These are phyloP conservation scores for Linyphia triangularis DNA, from an alignment of 2,888 invertebrate species.

Conservation along the genomic window DNA sequence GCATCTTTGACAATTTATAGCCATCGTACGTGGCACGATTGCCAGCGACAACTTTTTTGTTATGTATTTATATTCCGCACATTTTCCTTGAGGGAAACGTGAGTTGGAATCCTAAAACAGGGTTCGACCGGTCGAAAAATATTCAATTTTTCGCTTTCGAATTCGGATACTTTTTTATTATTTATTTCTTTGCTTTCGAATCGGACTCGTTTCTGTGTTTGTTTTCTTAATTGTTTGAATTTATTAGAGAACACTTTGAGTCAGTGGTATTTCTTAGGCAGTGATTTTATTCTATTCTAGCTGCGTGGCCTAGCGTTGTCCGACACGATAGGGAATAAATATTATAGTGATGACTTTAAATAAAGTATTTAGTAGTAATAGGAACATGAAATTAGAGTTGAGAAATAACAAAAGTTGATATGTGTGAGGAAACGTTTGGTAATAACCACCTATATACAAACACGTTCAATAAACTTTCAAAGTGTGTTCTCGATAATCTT, in stretches of 20 bases:
- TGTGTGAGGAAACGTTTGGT: too few species aligned
- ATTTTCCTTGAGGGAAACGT: slow-evolving; percentile 62
- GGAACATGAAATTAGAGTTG: too few species aligned
- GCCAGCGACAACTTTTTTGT: slow-evolving; percentile 51
- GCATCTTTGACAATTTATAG: slow-evolving; percentile 68
- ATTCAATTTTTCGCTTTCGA: slow-evolving; percentile 72
- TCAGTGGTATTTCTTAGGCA: not conserved
- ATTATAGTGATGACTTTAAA: too few species aligned
- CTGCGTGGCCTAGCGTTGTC: too few species aligned
- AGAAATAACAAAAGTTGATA: too few species aligned
- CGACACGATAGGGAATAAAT: too few species aligned
- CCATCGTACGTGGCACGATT: slow-evolving; percentile 65
- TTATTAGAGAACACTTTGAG: slow-evolving; percentile 31
- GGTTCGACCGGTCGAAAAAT: slow-evolving; percentile 67
- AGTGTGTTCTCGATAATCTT: too few species aligned
- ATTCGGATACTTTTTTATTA: slow-evolving; percentile 60
- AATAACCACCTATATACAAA: too few species aligned
- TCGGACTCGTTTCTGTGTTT: slow-evolving; percentile 39
- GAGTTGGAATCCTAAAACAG: slow-evolving; percentile 64
- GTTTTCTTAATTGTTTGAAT: slow-evolving; percentile 54
- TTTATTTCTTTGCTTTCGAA: slow-evolving; percentile 14
- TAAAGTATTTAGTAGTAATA: too few species aligned
- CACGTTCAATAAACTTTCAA: too few species aligned
- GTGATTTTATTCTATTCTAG: too few species aligned
- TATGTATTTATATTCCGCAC: slow-evolving; percentile 58